A percentile compares a stretch with the other conserved stretches of the same genome.
Evolutionary conservation across 2,797 vertebrate species (phyloP).

Genomic region (Glyptemys insculpta): DNA sequence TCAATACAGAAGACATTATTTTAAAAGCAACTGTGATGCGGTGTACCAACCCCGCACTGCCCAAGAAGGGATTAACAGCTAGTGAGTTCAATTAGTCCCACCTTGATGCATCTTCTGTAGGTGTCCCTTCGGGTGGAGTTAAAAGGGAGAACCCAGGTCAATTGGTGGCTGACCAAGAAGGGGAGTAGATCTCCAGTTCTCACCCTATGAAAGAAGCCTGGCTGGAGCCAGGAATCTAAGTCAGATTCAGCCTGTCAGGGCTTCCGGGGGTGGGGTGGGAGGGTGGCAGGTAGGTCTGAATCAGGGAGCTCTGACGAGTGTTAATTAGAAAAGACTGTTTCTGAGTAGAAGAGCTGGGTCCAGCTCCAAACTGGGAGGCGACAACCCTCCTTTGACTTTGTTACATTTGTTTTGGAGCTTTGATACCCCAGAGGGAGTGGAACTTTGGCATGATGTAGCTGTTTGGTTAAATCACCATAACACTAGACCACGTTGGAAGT

Average conservation of each 20-base stretch:
- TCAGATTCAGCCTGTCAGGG: not conserved
- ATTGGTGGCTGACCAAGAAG: not conserved
- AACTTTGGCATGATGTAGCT: not conserved
- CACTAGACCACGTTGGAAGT: no score
- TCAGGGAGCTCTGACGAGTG: not conserved
- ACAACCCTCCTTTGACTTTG: not conserved
- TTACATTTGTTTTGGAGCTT: not conserved
- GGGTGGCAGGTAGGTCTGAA: not conserved
- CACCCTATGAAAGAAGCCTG: not conserved
- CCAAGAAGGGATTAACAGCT: not conserved
- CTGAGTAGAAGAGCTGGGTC: not conserved
- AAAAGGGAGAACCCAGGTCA: not conserved
- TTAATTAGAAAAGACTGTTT: not conserved
- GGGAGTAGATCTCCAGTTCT: not conserved
- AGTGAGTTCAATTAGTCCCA: not conserved
- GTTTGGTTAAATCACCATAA: not conserved
- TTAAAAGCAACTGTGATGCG: not conserved
- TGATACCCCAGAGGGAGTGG: not conserved
- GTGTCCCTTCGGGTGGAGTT: not conserved
- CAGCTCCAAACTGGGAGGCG: not conserved
- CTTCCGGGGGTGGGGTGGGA: not conserved
- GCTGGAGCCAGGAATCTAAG: not conserved
- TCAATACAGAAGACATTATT: not conserved
- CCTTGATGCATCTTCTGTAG: not conserved
- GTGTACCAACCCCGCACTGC: accelerated